Base-by-base conservation (phyloP, 2,797 vertebrate genomes). In the Lepilemur septentrionalis region DNA sequence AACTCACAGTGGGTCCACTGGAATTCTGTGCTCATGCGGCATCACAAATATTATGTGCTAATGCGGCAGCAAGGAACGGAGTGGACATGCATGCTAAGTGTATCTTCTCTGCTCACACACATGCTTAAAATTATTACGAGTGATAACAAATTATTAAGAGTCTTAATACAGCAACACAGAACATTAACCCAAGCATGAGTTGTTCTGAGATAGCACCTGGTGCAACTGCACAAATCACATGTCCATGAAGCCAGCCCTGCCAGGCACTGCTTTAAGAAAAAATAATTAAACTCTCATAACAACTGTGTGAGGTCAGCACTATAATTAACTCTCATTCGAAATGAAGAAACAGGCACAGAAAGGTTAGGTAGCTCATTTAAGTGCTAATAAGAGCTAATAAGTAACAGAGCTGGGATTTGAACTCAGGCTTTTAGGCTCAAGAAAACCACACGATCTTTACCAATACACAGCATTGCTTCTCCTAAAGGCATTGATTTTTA, bases 351-450 rank as follows among this genome's bases (percentile, higher is more conserved):
- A 88, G 59, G 11, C 38, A 35, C 20, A 76, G n/a, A 73, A 79
- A 97, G 86, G 89, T 91, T 80, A 91, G 91, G 59, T 52, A 83
- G 35, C 48, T 89, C 76, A 86, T 90, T 92, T 43, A 95, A 86
- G 52, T 94, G 48, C n/a, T 88, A 93, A 67, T 76, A 86, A 84
- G 25, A 78, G 15, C 52, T 88, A 91, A 50, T 81, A 75, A 95
- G 11, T 89, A 48, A 35, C 85, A 78, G 12, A 86, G 7, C 22
- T 83, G 41, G 63, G 73, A 93, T 87, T 93, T 86, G 85, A 95
- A 93, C 59, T 18, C 15, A 67, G 59, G 41, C 5, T 91, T 92
- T 85, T 41, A 91, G 32, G 12, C 5, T 88, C 23, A 50, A 65
- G 82, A 80, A 85, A 43, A 35, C 38, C 38, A 38, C n/a, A 65